phyloP scores from a whole-genome alignment of 2,797 vertebrate genomes.

The Sebastes ruberrimus region DNA sequence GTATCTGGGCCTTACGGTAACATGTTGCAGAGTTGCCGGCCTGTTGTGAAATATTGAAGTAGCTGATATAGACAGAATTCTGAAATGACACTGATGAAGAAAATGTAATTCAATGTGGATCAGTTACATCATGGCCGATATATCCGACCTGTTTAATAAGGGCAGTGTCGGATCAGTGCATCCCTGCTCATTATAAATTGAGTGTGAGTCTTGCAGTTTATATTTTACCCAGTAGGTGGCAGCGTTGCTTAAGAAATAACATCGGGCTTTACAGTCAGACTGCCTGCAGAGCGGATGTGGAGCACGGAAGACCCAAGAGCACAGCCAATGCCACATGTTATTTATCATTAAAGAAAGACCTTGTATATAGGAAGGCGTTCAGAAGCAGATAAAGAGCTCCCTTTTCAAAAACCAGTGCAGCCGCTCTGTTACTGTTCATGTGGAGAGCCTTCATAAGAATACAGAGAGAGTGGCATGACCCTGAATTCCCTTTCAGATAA shows the following conservation, averaged over 20 bases:
- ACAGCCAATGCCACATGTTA: not conserved
- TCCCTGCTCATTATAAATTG: not conserved
- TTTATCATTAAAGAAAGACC: slow-evolving; percentile 8
- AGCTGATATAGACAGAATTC: not conserved
- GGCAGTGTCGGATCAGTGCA: not conserved
- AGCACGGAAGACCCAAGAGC: not conserved
- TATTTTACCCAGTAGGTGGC: slow-evolving; percentile 60
- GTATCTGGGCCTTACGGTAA: not conserved
- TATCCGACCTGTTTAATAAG: not conserved
- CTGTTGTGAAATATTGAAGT: not conserved
- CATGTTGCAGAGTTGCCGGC: fast-evolving
- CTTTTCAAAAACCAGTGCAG: not conserved
- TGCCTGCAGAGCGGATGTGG: not conserved
- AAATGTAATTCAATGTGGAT: not conserved
- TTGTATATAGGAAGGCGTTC: slow-evolving; percentile 72
- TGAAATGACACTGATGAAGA: not conserved
- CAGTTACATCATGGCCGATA: not conserved
- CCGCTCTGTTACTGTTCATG: not conserved
- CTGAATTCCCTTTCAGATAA: slow-evolving; percentile 12
- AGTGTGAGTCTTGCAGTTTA: not conserved
- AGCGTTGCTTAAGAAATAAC: slow-evolving; percentile 42
- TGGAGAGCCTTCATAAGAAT: not conserved
- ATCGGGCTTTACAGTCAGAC: not conserved
- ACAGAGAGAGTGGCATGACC: slow-evolving; percentile 1
- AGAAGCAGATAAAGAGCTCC: slow-evolving; percentile 79